Evolutionary conservation across 2,888 invertebrate genomes (phyloP).

Genomic region (Eupithecia tripunctaria): DNA sequence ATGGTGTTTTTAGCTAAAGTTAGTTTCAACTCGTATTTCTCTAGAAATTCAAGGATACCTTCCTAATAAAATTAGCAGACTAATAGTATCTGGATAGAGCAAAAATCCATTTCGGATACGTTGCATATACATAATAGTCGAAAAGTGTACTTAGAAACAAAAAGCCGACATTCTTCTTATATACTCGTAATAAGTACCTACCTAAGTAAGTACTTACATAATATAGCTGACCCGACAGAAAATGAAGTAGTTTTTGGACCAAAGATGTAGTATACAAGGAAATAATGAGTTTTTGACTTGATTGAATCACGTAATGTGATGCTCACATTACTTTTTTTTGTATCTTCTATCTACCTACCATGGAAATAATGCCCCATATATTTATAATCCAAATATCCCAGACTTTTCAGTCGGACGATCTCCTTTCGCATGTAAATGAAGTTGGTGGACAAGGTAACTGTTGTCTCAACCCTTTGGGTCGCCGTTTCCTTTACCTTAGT

Average conservation of each 20-base stretch:
- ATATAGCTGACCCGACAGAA: neutral
- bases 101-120: neutral
- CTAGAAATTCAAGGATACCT: neutral
- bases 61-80: neutral
- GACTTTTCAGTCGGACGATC: conserved; percentile 17
- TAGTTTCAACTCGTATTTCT: neutral
- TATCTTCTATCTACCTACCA: too few species aligned
- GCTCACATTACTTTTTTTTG: neutral
- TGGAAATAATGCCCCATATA: neutral
- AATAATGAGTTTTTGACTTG: too few species aligned
- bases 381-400: neutral
- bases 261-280: too few species aligned
- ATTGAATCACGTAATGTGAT: neutral
- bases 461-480: conserved; percentile 21
- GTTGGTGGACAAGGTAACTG: conserved; percentile 18
- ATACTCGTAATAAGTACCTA: too few species aligned
- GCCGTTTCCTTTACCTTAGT: neutral
- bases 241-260: neutral
- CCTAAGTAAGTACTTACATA: too few species aligned
- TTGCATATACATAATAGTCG: neutral
- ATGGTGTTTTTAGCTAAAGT: neutral
- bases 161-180: neutral
- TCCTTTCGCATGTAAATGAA: conserved; percentile 30
- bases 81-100: neutral
- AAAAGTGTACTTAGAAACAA: neutral